Conservation (phyloP, 2,888 invertebrate species). For the Polymixis lichenea region DNA sequence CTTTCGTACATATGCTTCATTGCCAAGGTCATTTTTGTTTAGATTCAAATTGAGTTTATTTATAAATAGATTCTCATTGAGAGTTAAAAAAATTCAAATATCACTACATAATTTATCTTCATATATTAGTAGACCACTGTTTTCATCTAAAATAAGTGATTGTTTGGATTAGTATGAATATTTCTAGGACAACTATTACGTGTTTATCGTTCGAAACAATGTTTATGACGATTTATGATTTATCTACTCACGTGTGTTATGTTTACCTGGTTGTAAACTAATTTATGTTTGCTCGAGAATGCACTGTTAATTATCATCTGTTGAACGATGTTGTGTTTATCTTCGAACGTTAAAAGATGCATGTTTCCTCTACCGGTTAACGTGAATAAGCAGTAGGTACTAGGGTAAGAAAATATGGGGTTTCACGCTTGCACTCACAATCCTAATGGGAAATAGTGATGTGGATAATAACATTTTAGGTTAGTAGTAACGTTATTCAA, state of each 20-base stretch:
- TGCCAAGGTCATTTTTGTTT: slow-evolving; percentile 26
- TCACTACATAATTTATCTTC: neutral
- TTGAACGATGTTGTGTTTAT: slow-evolving; percentile 7
- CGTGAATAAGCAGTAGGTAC: neutral
- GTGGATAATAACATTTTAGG: slow-evolving; percentile 3
- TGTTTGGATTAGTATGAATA: neutral
- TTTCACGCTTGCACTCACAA: slow-evolving; percentile 27
- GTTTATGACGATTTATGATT: neutral
- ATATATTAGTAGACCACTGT: neutral
- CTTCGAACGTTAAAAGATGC: slow-evolving; percentile 7
- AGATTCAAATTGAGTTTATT: neutral
- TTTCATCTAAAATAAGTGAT: neutral
- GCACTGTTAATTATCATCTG: neutral
- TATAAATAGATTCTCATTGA: slow-evolving; percentile 4
- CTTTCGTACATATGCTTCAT: neutral
- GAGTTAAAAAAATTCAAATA: neutral
- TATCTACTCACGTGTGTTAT: neutral
- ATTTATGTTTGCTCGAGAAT: slow-evolving; percentile 5
- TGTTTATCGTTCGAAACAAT: neutral
- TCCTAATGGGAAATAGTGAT: slow-evolving; percentile 33
- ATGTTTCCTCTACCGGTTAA: slow-evolving; percentile 14
- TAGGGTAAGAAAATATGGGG: slow-evolving; percentile 21
- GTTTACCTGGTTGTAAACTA: neutral
- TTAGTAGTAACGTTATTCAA: neutral
- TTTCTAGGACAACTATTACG: neutral